Percentiles rank a stretch among this genome's conserved stretches.
Evolutionary conservation across 30 jellyfish, hydroid and myxozoan species (phyloP).

Genomic region (Aurelia aurita): DNA sequence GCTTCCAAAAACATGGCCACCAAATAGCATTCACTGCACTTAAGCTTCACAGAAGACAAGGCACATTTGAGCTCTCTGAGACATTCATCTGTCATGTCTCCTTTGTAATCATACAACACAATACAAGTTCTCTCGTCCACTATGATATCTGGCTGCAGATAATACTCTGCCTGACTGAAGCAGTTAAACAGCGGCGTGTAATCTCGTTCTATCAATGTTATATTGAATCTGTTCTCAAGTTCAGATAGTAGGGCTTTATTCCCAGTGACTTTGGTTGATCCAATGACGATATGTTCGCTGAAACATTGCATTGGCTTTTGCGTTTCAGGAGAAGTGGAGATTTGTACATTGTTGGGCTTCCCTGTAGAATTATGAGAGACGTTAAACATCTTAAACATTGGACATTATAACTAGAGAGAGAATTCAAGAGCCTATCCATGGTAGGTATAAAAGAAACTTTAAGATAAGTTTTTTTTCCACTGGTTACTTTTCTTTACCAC

Average conservation of each 20-base stretch:
- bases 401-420: no score
- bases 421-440: no score
- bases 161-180: conserved; percentile 5
- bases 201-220: conserved; percentile 57
- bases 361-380: neutral
- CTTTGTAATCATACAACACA: conserved; percentile 24
- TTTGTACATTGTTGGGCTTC: neutral
- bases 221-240: conserved; percentile 67
- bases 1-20: neutral
- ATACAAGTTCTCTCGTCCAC: conserved; percentile 80
- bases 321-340: neutral
- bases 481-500: no score
- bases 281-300: conserved; percentile 71
- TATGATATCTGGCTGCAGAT: conserved; percentile 76
- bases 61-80: neutral
- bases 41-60: conserved; percentile 42
- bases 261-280: conserved; percentile 56
- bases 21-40: conserved; percentile 25
- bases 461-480: no score
- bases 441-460: no score
- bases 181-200: conserved; percentile 25
- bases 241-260: conserved; percentile 64
- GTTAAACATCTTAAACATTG: no score
- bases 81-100: neutral
- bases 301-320: conserved; percentile 57